Conservation (phyloP, 2,113 vertebrate species). For the Heliornis fulica region DNA sequence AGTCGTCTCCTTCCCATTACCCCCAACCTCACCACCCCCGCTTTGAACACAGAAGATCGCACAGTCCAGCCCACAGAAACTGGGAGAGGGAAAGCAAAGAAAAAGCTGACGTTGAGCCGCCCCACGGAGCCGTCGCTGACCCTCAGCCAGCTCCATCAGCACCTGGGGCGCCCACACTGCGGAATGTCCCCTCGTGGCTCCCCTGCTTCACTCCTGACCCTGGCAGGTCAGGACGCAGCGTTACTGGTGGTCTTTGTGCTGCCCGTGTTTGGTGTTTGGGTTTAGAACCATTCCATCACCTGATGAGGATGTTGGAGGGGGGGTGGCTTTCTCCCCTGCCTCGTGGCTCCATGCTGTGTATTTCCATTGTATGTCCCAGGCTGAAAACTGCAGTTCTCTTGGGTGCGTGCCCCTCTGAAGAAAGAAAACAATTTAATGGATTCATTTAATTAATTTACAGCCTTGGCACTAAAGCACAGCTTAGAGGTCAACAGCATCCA, state of each 20-base stretch:
- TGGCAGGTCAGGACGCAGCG: accelerated
- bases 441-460: not conserved
- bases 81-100: not conserved
- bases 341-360: accelerated
- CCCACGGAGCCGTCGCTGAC: not conserved
- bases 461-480: not conserved
- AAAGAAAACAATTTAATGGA: not conserved
- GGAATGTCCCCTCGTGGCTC: not conserved
- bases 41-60: slow-evolving; percentile 30
- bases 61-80: not conserved
- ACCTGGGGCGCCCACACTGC: not conserved
- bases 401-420: not conserved
- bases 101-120: not conserved
- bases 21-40: not conserved
- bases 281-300: not conserved
- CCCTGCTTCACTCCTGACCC: accelerated
- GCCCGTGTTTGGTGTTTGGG: not conserved
- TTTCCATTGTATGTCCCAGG: not conserved
- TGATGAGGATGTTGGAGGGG: not conserved
- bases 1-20: slow-evolving; percentile 2
- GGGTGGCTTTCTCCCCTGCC: not conserved
- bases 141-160: not conserved
- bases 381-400: not conserved
- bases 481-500: not conserved
- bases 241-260: not conserved